Base-by-base conservation (phyloP, 1,140 invertebrate species). In the Condylostylus longicornis region DNA sequence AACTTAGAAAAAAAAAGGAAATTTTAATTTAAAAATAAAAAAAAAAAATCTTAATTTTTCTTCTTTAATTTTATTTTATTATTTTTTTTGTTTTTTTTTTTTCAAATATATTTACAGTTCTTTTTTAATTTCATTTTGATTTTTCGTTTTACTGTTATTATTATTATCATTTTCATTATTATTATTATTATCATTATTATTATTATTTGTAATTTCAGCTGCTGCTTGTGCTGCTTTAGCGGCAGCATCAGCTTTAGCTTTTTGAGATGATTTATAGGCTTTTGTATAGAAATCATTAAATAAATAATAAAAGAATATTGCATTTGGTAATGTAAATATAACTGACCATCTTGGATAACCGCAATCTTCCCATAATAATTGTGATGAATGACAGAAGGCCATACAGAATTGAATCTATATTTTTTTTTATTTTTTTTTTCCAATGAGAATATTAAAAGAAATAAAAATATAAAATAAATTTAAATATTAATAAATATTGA, bases 341-440 rank as follows among this genome's bases (percentile, higher is more conserved):
- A 81, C 61, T 0, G 73, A 72, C 73, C 75, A 80, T 37, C 69
- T 67, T 2, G 86, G 86, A 51, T 83, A 93, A 5, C 77, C 75
- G 56, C 86, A 90, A 43, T 89, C 83, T 50, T 82, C 77, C 62
- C 85, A 76, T 1, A 90, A 54, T 22, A 90, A 62, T 55, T 89
- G 84, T 6, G 74, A 72, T 7, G 77, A 79, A 56, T 90, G 85
- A 7, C 83, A 43, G 56, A 82, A 82, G 0, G 75, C 69, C 35
- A 82, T 61, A 50, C 77, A 79, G 58, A 84, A 84, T 62, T 84
- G 80, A 34, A 72, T 65, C 80, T 84, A 58, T 33, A 68, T 27
- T 10, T 23, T 6, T 23, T 5, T 23, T 5, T n/a, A n/a, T n/a
- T 23, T 27, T 10, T 27, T 10, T 27, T 27, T 10, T 27, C 14